These are phyloP conservation scores for Cirrhinus molitorella DNA, from an alignment of 2,797 vertebrate species.

Conservation along the genomic window DNA sequence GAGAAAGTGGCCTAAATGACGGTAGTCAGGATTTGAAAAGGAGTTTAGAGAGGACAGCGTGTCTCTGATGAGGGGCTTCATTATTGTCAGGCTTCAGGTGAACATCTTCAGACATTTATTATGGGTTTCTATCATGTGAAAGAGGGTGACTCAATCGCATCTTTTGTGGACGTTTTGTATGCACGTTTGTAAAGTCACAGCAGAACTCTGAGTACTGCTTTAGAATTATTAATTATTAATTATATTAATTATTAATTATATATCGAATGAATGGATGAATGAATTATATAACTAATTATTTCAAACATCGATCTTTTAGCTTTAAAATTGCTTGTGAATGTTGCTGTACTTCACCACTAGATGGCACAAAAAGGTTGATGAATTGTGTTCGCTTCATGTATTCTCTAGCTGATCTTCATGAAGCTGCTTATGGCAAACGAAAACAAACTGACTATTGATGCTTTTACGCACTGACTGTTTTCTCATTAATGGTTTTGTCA, in stretches of 20 bases:
- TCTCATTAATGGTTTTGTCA: background rate
- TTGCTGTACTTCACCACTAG: slow-evolving; percentile 11
- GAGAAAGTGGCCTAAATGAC: background rate
- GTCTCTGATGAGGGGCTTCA: background rate
- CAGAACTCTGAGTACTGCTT: background rate
- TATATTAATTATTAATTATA: too few relatives aligned
- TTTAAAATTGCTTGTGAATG: background rate
- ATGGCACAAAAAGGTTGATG: background rate
- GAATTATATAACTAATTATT: background rate
- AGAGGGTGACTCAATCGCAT: background rate
- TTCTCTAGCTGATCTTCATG: background rate
- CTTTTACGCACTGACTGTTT: background rate
- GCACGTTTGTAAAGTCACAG: background rate
- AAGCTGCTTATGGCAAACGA: background rate
- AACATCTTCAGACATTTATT: background rate
- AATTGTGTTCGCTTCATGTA: background rate
- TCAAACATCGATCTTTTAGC: background rate
- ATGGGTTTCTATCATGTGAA: background rate
- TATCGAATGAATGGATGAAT: background rate
- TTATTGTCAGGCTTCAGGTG: background rate
- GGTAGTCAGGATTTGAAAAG: background rate
- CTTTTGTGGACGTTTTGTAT: background rate
- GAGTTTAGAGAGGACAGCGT: background rate
- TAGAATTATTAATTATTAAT: background rate
- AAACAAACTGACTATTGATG: background rate